phyloP scores from a whole-genome alignment of 2,888 invertebrate genomes.

The Leucoma salicis region DNA sequence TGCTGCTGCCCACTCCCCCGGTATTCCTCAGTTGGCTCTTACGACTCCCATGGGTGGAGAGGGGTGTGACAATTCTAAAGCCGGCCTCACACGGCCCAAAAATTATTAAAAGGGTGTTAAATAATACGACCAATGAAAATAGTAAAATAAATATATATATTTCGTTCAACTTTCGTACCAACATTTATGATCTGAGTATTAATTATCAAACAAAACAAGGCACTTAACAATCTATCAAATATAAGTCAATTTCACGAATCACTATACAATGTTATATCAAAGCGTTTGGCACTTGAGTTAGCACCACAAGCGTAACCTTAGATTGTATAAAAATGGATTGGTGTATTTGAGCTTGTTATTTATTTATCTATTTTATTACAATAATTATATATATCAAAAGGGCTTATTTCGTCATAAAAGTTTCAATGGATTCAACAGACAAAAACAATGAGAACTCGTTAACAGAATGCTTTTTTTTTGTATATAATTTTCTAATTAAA shows the following conservation, averaged over 20 bases:
- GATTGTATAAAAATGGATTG: constrained; percentile 30
- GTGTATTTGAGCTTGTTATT: constrained; percentile 28
- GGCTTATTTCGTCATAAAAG: too few relatives aligned
- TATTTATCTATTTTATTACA: constrained; percentile 1
- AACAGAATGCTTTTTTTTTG: too few relatives aligned
- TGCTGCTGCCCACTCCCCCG: too few relatives aligned
- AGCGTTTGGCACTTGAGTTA: constrained; percentile 41
- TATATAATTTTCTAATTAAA: too few relatives aligned
- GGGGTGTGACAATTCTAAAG: too few relatives aligned
- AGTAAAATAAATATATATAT: constrained; percentile 80
- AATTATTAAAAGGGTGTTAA: constrained; percentile 21
- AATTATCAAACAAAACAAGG: constrained; percentile 63
- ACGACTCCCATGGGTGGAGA: too few relatives aligned
- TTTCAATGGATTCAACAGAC: too few relatives aligned
- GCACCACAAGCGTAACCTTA: constrained; percentile 31
- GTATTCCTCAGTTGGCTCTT: too few relatives aligned
- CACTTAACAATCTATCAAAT: constrained; percentile 48
- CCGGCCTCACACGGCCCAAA: too few relatives aligned
- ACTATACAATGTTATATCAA: neutral
- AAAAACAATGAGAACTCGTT: too few relatives aligned
- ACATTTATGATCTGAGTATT: constrained; percentile 72
- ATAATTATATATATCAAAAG: too few relatives aligned
- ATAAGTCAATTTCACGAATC: constrained; percentile 25
- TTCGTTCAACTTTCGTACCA: constrained; percentile 71
- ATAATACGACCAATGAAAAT: constrained; percentile 78